These are phyloP conservation scores for Microvelia longipes DNA, from an alignment of 1,140 invertebrate genomes.

Conservation along the genomic window DNA sequence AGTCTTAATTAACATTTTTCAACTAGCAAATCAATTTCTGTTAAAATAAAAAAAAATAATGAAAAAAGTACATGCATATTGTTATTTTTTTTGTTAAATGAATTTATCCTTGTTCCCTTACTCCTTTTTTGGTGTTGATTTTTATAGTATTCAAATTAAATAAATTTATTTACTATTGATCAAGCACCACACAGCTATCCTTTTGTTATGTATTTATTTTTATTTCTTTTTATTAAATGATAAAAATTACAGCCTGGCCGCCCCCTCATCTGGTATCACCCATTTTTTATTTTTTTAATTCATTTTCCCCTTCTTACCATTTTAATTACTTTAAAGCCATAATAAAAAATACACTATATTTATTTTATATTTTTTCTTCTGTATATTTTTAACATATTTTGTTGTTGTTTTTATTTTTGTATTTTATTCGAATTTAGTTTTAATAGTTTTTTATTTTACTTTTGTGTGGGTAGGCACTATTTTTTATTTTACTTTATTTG, in stretches of 20 bases:
- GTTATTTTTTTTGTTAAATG: too few relatives aligned
- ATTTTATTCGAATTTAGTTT: neutral
- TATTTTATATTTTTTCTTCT: slow-evolving; percentile 16
- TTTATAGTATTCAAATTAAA: too few relatives aligned
- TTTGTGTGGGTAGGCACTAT: neutral
- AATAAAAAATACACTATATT: too few relatives aligned
- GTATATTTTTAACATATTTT: slow-evolving; percentile 14
- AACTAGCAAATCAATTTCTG: too few relatives aligned
- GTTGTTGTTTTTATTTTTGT: slow-evolving; percentile 5
- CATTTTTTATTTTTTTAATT: slow-evolving; percentile 2
- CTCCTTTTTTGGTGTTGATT: too few relatives aligned
- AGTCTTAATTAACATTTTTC: too few relatives aligned
- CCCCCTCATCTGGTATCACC: slow-evolving; percentile 12
- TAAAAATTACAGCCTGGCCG: slow-evolving; percentile 15
- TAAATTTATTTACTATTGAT: too few relatives aligned
- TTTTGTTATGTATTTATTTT: slow-evolving; percentile 12
- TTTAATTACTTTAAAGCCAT: too few relatives aligned
- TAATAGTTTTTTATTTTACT: slow-evolving; percentile 1
- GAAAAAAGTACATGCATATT: too few relatives aligned
- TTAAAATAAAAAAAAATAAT: too few relatives aligned
- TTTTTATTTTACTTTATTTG: slow-evolving; percentile 3
- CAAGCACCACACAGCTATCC: too few relatives aligned
- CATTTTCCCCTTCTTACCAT: neutral
- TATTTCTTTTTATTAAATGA: slow-evolving; percentile 9
- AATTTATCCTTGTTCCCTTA: too few relatives aligned